A percentile compares a stretch with the other conserved stretches of the same genome.
Conservation (phyloP, 2,113 vertebrate genomes). For the Haemorhous mexicanus region DNA sequence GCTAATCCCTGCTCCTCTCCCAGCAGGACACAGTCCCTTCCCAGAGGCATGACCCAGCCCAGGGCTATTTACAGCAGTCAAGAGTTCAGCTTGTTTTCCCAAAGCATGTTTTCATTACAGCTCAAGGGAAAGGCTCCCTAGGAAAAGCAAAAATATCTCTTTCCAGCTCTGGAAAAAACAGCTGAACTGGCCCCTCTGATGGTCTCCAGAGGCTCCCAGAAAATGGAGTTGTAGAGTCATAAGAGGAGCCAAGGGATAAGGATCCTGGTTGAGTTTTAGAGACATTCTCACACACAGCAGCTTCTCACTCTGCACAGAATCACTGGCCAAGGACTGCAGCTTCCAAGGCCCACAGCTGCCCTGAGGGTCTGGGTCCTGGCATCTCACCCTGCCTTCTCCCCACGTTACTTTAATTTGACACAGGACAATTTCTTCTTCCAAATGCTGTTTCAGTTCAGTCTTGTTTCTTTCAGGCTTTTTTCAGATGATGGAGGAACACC, state of each 20-base stretch:
- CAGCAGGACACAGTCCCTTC: neutral
- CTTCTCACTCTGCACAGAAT: neutral
- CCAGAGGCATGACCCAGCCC: neutral
- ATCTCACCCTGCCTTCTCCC: neutral
- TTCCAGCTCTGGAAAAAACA: neutral
- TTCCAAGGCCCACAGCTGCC: neutral
- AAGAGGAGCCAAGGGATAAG: neutral
- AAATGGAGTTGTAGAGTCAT: neutral
- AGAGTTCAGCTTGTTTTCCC: neutral
- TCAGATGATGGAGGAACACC: neutral
- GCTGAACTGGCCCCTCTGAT: neutral
- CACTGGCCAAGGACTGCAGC: neutral
- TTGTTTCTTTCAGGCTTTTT: neutral
- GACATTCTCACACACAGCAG: neutral
- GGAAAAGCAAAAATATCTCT: neutral
- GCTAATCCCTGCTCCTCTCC: neutral
- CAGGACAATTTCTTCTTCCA: neutral
- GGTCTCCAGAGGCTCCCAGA: neutral
- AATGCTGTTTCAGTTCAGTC: neutral
- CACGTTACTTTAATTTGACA: neutral
- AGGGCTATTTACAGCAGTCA: constrained; percentile 16
- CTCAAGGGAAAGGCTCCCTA: neutral
- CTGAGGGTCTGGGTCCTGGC: neutral
- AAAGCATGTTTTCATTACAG: constrained; percentile 8
- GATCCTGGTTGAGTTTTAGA: neutral